These are phyloP conservation scores for Leiothrix lutea DNA, from an alignment of 2,113 vertebrate genomes.

Conservation along the genomic window DNA sequence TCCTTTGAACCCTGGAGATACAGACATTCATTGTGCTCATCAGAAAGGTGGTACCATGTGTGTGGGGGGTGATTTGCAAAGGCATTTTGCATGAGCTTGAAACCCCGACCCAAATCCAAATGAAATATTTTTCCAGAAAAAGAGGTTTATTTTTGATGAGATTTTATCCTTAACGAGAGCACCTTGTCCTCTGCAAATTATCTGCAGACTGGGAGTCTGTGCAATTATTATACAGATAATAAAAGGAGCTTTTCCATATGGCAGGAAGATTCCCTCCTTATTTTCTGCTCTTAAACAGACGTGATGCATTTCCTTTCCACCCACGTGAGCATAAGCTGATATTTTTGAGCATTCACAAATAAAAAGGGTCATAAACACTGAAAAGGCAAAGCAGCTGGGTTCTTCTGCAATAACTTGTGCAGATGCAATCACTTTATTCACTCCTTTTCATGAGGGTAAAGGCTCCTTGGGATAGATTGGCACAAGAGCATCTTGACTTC, in stretches of 20 bases:
- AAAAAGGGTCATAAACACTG: not conserved
- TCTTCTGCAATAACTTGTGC: not conserved
- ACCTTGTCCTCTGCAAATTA: not conserved
- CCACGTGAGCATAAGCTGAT: not conserved
- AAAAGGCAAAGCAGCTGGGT: not conserved
- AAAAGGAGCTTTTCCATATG: not conserved
- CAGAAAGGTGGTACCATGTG: not conserved
- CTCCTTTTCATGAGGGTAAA: not conserved
- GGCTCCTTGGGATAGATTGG: accelerated
- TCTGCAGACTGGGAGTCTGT: not conserved
- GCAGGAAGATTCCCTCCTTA: not conserved
- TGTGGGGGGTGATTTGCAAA: not conserved
- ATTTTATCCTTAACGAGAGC: not conserved
- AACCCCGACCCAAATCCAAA: conserved; percentile 5
- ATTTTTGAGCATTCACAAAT: not conserved
- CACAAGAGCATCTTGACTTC: not conserved
- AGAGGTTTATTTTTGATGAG: not conserved
- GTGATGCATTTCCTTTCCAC: not conserved
- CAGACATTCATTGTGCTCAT: not conserved
- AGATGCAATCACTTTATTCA: not conserved
- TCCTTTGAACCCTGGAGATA: not conserved
- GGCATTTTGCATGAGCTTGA: not conserved
- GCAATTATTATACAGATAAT: not conserved
- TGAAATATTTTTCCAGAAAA: not conserved
- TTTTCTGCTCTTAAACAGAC: not conserved